phyloP scores from a whole-genome alignment of 2,113 vertebrate genomes.

The Hymenochirus boettgeri region DNA sequence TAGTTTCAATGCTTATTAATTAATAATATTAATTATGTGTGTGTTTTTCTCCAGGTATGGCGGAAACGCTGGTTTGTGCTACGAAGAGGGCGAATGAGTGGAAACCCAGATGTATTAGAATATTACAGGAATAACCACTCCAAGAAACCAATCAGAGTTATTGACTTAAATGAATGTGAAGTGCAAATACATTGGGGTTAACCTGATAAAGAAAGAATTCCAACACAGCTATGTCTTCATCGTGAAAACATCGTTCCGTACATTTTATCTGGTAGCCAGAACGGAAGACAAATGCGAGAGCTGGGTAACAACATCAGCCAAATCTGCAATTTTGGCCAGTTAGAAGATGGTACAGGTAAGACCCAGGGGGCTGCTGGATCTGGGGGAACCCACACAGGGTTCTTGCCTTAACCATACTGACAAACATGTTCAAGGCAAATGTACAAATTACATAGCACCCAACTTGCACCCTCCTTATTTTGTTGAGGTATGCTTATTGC shows the following conservation, averaged over 20 bases:
- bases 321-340: slow-evolving; percentile 82
- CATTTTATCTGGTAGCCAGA: slow-evolving; percentile 95
- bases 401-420: too few relatives aligned
- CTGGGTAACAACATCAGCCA: slow-evolving; percentile 90
- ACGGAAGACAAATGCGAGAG: slow-evolving; percentile 91
- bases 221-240: slow-evolving; percentile 87
- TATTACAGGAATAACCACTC: slow-evolving; percentile 88
- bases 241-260: slow-evolving; percentile 82
- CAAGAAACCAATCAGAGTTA: slow-evolving; percentile 86
- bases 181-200: slow-evolving; percentile 75
- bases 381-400: too few relatives aligned
- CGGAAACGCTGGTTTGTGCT: slow-evolving; percentile 95
- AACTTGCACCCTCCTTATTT: too few relatives aligned
- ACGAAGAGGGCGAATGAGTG: slow-evolving; percentile 87
- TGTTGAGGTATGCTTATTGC: too few relatives aligned
- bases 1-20: too few relatives aligned
- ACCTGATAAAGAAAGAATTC: slow-evolving; percentile 80
- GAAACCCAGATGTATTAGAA: slow-evolving; percentile 89
- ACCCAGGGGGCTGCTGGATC: too few relatives aligned
- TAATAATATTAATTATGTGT: too few relatives aligned
- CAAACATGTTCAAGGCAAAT: too few relatives aligned
- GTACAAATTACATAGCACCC: too few relatives aligned
- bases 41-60: slow-evolving; percentile 74
- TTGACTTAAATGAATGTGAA: slow-evolving; percentile 90
- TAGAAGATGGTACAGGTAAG: slow-evolving; percentile 79